These are phyloP conservation scores for Cephalopachus bancanus DNA, from an alignment of 2,797 vertebrate species.

Conservation along the genomic window DNA sequence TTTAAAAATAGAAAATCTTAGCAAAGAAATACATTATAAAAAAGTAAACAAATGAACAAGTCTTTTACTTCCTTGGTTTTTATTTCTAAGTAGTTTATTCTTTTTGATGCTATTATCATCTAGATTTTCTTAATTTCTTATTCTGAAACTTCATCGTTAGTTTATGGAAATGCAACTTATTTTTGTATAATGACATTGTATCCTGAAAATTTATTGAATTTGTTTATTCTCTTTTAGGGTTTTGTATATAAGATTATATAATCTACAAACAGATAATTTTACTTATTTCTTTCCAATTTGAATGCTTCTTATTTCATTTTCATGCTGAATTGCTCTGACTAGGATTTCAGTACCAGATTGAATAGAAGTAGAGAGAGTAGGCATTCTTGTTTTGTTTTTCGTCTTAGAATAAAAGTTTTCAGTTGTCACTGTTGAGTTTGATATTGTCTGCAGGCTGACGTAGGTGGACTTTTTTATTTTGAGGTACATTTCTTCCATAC, in stretches of 20 bases:
- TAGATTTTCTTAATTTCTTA: neutral
- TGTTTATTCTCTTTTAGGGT: neutral
- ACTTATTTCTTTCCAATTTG: neutral
- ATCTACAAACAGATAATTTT: neutral
- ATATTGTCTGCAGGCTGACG: neutral
- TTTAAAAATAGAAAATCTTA: neutral
- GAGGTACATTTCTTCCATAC: neutral
- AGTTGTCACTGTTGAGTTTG: no score
- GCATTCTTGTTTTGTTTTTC: neutral
- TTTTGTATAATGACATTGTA: neutral
- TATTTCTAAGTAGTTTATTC: neutral
- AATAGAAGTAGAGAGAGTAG: neutral
- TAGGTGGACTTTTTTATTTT: neutral
- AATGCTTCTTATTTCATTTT: neutral
- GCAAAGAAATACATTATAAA: neutral
- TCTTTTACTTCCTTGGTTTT: neutral
- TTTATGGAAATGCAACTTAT: neutral
- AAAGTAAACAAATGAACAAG: neutral
- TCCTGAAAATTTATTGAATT: neutral
- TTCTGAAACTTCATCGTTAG: neutral
- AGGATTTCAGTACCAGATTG: neutral
- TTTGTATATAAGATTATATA: neutral
- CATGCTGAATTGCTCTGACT: neutral
- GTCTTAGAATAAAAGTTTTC: neutral
- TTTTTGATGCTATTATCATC: neutral